Conservation (phyloP, 2,113 vertebrate genomes). For the Phalacrocorax brasilianus region DNA sequence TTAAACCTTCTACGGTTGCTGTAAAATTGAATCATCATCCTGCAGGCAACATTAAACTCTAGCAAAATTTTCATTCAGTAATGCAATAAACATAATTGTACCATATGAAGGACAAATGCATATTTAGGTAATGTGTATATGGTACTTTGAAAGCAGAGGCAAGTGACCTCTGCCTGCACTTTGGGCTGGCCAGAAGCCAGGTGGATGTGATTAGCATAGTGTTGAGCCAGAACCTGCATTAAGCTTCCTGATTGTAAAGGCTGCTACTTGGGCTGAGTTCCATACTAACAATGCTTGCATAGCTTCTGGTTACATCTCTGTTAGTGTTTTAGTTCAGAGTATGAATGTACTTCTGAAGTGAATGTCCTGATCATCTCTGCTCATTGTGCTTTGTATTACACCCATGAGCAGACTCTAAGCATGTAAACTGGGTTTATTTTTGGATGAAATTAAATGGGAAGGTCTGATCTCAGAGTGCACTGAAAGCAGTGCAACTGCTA, state of each 20-base stretch:
- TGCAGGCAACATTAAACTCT: not conserved
- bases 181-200: constrained; percentile 27
- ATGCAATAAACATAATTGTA: constrained; percentile 30
- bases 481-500: not conserved
- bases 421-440: not conserved
- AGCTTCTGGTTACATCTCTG: not conserved
- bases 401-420: not conserved
- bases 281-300: not conserved
- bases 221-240: constrained; percentile 8
- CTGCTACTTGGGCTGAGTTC: constrained; percentile 29
- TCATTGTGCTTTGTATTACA: not conserved
- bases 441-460: not conserved
- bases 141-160: not conserved
- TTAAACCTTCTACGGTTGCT: not conserved
- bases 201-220: constrained; percentile 21
- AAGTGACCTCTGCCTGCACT: constrained; percentile 46
- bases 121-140: not conserved
- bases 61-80: constrained; percentile 19
- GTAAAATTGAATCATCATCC: not conserved
- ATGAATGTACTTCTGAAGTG: not conserved
- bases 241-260: constrained; percentile 38
- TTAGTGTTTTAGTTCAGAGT: not conserved
- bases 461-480: not conserved
- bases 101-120: constrained; percentile 9
- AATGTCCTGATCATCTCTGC: not conserved